phyloP scores from a whole-genome alignment of 2,113 vertebrate genomes.

The Pygathrix nemaeus region DNA sequence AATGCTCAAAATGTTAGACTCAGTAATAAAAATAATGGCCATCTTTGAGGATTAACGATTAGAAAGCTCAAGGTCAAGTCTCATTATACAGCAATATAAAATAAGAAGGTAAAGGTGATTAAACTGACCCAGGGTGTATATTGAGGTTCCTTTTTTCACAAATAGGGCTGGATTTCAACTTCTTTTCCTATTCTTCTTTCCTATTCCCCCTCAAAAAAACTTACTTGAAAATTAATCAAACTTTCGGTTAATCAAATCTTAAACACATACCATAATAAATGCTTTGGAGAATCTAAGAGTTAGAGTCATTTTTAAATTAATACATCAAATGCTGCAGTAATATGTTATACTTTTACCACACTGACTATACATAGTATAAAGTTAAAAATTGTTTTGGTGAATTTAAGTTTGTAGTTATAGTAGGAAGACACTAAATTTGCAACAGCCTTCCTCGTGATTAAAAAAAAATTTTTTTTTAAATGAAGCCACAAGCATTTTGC shows the following conservation, averaged over 20 bases:
- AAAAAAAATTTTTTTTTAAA: background rate
- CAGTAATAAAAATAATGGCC: background rate
- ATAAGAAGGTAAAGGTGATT: background rate
- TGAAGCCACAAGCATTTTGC: background rate
- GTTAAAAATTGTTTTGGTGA: slow-evolving; percentile 16
- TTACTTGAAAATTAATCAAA: slow-evolving; percentile 25
- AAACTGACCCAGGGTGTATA: background rate
- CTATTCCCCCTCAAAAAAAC: background rate
- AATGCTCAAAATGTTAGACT: background rate
- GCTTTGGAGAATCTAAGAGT: background rate
- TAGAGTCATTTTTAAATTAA: background rate
- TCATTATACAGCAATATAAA: background rate
- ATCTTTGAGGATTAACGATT: background rate
- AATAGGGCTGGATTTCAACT: background rate
- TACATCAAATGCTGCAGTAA: background rate
- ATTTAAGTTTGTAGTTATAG: background rate
- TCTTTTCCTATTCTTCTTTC: background rate
- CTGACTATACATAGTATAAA: background rate
- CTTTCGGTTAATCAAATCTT: background rate
- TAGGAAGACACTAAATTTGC: background rate
- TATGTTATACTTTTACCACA: background rate
- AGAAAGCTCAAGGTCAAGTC: background rate
- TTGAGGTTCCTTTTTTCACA: background rate
- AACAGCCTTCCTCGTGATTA: background rate
- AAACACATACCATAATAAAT: background rate